These are phyloP conservation scores for Vannuccia rotundouncinata DNA, from an alignment of 2,888 invertebrate genomes.

Conservation along the genomic window DNA sequence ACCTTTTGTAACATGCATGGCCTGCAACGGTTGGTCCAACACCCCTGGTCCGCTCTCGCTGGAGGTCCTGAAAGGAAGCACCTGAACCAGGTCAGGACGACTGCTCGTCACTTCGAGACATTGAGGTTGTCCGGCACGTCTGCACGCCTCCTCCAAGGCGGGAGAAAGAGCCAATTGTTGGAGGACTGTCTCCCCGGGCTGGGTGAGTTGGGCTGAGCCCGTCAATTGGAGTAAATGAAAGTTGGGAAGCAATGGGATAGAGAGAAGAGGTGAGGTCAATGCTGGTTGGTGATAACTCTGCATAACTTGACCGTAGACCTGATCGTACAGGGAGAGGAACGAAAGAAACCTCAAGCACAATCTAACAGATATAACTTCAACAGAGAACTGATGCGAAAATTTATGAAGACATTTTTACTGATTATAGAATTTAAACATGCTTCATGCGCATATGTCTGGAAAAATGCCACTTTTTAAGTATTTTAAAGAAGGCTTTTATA, in stretches of 20 bases:
- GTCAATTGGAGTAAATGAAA: background rate
- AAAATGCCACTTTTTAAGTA: no score
- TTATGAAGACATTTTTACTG: no score
- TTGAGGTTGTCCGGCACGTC: background rate
- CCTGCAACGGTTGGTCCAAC: background rate
- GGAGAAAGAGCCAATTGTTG: background rate
- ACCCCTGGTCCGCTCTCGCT: background rate
- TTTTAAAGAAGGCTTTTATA: no score
- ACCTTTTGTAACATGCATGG: slow-evolving; percentile 6
- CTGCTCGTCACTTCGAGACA: background rate
- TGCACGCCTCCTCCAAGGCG: background rate
- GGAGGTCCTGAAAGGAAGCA: background rate
- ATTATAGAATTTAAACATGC: no score
- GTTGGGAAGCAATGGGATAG: background rate
- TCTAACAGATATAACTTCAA: no score
- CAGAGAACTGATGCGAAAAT: no score
- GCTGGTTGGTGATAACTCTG: background rate
- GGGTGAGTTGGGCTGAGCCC: background rate
- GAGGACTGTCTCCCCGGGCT: background rate
- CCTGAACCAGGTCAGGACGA: background rate
- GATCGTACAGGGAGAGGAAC: background rate
- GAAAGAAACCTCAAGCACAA: no score
- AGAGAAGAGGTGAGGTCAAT: background rate
- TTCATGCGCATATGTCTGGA: no score
- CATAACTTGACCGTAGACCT: background rate